Conservation (phyloP, 2,113 vertebrate genomes). For the Stercorarius parasiticus region DNA sequence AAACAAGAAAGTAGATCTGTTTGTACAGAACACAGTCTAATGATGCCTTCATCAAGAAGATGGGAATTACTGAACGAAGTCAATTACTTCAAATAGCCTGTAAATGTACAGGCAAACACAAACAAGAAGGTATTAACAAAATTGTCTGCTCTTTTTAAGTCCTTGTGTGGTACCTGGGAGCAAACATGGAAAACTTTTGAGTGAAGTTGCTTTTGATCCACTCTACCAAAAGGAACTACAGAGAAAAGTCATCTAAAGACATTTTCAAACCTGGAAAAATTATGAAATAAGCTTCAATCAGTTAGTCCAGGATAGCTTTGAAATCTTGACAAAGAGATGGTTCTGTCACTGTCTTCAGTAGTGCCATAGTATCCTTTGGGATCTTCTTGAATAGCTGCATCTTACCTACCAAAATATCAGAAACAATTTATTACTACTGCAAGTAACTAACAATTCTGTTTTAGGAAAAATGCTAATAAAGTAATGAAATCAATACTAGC, state of each 20-base stretch:
- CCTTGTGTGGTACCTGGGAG: background rate
- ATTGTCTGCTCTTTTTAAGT: background rate
- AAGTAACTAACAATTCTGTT: background rate
- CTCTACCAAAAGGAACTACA: background rate
- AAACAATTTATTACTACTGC: background rate
- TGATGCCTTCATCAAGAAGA: background rate
- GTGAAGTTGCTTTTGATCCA: background rate
- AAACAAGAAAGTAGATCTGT: background rate
- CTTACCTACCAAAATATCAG: constrained; percentile 51
- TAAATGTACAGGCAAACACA: background rate
- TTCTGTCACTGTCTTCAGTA: constrained; percentile 47
- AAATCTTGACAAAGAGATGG: constrained; percentile 65
- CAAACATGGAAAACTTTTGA: background rate
- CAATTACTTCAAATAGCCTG: background rate
- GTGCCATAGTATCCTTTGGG: constrained; percentile 3
- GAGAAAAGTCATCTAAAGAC: background rate
- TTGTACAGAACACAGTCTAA: background rate
- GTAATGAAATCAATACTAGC: background rate
- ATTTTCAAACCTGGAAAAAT: background rate
- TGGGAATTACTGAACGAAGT: background rate
- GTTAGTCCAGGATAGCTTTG: constrained; percentile 70
- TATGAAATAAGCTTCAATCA: background rate
- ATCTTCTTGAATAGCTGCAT: constrained; percentile 43
- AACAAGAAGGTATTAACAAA: background rate
- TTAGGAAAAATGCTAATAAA: background rate